A percentile compares a stretch with the other conserved stretches of the same genome.
Evolutionary conservation across 1,140 invertebrate species (phyloP).

Genomic region (Aphaenogaster rudis): DNA sequence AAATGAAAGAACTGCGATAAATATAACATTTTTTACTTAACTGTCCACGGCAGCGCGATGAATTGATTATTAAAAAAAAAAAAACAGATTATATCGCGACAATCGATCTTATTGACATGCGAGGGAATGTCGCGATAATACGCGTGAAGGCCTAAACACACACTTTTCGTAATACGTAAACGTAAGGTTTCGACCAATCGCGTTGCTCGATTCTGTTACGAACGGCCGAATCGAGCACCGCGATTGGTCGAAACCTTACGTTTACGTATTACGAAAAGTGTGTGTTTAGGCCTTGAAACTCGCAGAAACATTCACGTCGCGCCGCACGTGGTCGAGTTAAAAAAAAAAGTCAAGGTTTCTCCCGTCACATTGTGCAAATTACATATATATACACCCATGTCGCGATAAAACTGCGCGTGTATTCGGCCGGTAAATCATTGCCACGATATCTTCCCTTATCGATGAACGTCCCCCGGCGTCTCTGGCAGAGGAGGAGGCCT

Average conservation of each 20-base stretch:
- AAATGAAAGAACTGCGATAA: too few relatives aligned
- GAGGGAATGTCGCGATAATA: not conserved
- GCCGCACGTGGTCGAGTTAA: not conserved
- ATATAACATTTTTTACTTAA: too few relatives aligned
- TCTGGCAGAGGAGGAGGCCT: not conserved
- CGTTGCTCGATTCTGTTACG: too few relatives aligned
- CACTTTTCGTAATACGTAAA: too few relatives aligned
- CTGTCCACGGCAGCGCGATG: too few relatives aligned
- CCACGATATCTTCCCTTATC: not conserved
- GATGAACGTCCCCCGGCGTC: not conserved
- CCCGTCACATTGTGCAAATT: not conserved
- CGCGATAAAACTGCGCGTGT: not conserved
- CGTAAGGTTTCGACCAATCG: too few relatives aligned
- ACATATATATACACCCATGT: not conserved
- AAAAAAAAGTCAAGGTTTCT: slow-evolving; percentile 2
- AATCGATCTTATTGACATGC: not conserved
- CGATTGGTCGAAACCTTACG: too few relatives aligned
- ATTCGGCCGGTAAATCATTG: not conserved
- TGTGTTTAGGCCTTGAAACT: too few relatives aligned
- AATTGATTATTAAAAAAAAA: slow-evolving; percentile 1
- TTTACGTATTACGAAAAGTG: too few relatives aligned
- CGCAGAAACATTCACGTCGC: not conserved
- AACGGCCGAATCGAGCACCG: too few relatives aligned
- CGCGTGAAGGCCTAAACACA: too few relatives aligned
- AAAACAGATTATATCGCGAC: not conserved